Percentiles rank a stretch among this genome's conserved stretches.
phyloP scores from a whole-genome alignment of 2,888 invertebrate species.

The Diarsia dahlii region DNA sequence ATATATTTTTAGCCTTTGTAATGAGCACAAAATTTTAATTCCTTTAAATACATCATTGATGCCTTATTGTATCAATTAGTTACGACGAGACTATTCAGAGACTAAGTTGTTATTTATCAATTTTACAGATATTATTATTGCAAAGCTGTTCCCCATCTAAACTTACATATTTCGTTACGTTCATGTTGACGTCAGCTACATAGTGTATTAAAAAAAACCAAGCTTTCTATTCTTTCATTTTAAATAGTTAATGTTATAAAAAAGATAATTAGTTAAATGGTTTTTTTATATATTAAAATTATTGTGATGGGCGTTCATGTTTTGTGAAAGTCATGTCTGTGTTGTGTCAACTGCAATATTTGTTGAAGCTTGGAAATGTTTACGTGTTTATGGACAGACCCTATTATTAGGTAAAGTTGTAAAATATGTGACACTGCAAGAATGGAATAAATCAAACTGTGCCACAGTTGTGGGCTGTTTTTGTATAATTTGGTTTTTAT shows the following conservation, averaged over 20 bases:
- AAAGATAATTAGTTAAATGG: slow-evolving; percentile 39
- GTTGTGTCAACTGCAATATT: slow-evolving; percentile 66
- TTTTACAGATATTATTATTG: slow-evolving; percentile 49
- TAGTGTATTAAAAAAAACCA: slow-evolving; percentile 62
- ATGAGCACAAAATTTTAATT: slow-evolving; percentile 79
- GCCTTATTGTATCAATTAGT: slow-evolving; percentile 49
- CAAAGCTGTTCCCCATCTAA: slow-evolving; percentile 39
- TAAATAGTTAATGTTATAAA: slow-evolving; percentile 35
- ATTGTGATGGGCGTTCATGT: slow-evolving; percentile 48
- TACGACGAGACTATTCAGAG: slow-evolving; percentile 13
- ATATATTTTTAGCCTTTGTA: slow-evolving; percentile 69
- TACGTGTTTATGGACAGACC: slow-evolving; percentile 77
- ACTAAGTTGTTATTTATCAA: slow-evolving; percentile 34
- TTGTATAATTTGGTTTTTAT: slow-evolving; percentile 69
- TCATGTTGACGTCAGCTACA: slow-evolving; percentile 62
- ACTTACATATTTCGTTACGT: slow-evolving; percentile 58
- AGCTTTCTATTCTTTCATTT: slow-evolving; percentile 47
- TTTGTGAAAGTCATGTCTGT: slow-evolving; percentile 52
- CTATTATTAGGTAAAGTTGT: slow-evolving; percentile 76
- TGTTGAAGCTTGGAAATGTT: slow-evolving; percentile 70
- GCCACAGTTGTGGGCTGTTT: slow-evolving; percentile 87
- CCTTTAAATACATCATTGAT: slow-evolving; percentile 49
- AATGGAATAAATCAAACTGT: slow-evolving; percentile 87
- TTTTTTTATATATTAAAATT: slow-evolving; percentile 50
- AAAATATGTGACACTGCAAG: slow-evolving; percentile 80